These are phyloP conservation scores for Sebastes paucispinis DNA, from an alignment of 2,797 vertebrate genomes.

Conservation along the genomic window DNA sequence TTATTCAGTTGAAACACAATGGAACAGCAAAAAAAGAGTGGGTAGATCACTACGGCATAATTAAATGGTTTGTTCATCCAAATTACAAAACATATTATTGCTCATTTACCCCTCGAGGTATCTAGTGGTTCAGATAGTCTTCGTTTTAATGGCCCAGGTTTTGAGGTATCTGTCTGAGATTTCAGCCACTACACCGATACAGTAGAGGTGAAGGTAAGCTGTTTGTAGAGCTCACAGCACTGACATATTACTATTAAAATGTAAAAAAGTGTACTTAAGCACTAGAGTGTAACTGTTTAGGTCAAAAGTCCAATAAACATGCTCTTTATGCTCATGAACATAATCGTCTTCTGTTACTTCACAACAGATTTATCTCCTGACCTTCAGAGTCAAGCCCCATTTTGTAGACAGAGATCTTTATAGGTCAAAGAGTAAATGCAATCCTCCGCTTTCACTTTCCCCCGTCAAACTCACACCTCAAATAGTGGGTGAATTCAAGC, in stretches of 20 bases:
- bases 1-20: constrained; percentile 32
- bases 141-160: not conserved
- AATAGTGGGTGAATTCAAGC: constrained; percentile 11
- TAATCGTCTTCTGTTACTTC: not conserved
- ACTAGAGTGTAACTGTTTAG: not conserved
- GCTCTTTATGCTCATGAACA: not conserved
- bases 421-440: constrained; percentile 29
- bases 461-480: constrained; percentile 19
- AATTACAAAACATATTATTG: not conserved
- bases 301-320: not conserved
- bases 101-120: not conserved
- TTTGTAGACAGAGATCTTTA: constrained; percentile 1
- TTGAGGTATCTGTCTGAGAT: not conserved
- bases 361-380: constrained; percentile 1
- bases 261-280: not conserved
- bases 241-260: not conserved
- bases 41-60: constrained; percentile 1
- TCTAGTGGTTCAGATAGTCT: not conserved
- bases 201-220: not conserved
- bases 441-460: not conserved
- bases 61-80: not conserved
- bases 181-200: not conserved
- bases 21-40: constrained; percentile 5
- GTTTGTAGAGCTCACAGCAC: not conserved
- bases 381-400: not conserved